Percentiles rank a stretch among this genome's conserved stretches.
Conservation (phyloP, 2,113 vertebrate genomes). For the Dicrurus megarhynchus region DNA sequence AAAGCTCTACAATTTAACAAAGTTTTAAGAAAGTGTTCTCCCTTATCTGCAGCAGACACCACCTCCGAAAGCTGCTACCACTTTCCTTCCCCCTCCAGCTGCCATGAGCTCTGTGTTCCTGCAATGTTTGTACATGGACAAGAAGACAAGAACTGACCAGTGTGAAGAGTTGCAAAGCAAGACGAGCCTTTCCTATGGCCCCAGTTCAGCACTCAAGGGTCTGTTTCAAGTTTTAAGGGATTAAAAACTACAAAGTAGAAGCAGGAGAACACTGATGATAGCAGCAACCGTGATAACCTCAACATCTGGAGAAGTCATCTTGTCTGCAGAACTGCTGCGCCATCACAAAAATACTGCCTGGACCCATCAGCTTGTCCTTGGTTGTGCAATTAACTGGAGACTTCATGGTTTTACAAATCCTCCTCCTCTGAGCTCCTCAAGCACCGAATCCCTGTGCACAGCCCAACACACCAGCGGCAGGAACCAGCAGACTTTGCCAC, state of each 20-base stretch:
- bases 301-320: neutral
- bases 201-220: neutral
- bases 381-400: no score
- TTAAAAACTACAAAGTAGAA: neutral
- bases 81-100: neutral
- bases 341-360: neutral
- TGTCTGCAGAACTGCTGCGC: neutral
- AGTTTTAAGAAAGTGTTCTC: neutral
- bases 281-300: neutral
- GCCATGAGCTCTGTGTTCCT: neutral
- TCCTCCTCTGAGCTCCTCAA: neutral
- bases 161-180: neutral
- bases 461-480: accelerated
- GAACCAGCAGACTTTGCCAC: neutral
- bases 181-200: neutral
- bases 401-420: neutral
- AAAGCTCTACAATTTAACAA: neutral
- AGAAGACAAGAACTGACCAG: neutral
- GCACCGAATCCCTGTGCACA: accelerated
- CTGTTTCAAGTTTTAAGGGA: neutral
- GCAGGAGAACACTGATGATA: neutral
- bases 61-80: neutral
- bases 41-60: neutral
- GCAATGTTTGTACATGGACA: neutral
- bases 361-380: neutral